Percentiles rank a stretch among this genome's conserved stretches.
These are phyloP conservation scores for Plectrocnemia conspersa DNA, from an alignment of 1,140 invertebrate genomes.

Conservation along the genomic window DNA sequence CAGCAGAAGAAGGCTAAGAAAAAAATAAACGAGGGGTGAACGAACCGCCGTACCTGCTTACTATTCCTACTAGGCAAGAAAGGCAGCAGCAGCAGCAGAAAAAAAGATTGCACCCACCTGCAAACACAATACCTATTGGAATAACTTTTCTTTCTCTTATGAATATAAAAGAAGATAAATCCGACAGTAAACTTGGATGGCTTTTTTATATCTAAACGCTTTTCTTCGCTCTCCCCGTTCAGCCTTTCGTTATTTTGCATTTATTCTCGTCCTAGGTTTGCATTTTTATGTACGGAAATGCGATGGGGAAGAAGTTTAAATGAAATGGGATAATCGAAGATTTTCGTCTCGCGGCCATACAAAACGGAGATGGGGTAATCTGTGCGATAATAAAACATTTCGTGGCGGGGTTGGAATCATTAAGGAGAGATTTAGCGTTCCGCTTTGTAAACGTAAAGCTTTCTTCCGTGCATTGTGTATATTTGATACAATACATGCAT, in stretches of 20 bases:
- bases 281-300: slow-evolving; percentile 34
- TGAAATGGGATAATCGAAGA: slow-evolving; percentile 35
- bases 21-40: slow-evolving; percentile 27
- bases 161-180: slow-evolving; percentile 36
- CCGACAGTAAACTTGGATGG: slow-evolving; percentile 34
- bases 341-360: slow-evolving; percentile 24
- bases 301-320: slow-evolving; percentile 31
- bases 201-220: slow-evolving; percentile 36
- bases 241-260: slow-evolving; percentile 33
- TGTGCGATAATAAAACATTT: slow-evolving; percentile 23
- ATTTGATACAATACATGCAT: too few relatives aligned
- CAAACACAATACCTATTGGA: slow-evolving; percentile 35
- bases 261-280: slow-evolving; percentile 27
- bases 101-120: slow-evolving; percentile 24
- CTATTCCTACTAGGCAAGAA: slow-evolving; percentile 9
- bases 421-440: slow-evolving; percentile 11
- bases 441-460: too few relatives aligned
- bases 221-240: slow-evolving; percentile 33
- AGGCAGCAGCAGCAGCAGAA: background rate
- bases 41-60: slow-evolving; percentile 25
- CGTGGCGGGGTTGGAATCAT: slow-evolving; percentile 10
- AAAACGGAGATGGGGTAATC: slow-evolving; percentile 14
- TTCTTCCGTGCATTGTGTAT: too few relatives aligned
- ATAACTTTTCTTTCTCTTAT: slow-evolving; percentile 35
- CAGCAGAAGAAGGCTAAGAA: slow-evolving; percentile 7